These are phyloP conservation scores for Horisme vitalbata DNA, from an alignment of 2,888 invertebrate species.

Conservation along the genomic window DNA sequence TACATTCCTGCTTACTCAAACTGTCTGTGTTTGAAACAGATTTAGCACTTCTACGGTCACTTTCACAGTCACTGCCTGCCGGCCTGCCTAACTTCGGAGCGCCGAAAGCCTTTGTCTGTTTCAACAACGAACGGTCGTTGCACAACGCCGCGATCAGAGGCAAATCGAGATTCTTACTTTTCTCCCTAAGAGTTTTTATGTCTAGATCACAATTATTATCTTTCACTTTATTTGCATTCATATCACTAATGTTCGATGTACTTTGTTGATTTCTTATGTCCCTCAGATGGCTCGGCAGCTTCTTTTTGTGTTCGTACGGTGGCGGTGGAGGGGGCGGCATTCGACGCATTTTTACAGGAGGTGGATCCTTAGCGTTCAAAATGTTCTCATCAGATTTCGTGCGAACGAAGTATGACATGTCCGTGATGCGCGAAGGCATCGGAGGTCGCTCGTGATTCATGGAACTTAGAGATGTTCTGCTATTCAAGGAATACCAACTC, in stretches of 20 bases:
- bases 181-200: constrained; percentile 92
- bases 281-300: constrained; percentile 80
- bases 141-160: constrained; percentile 96
- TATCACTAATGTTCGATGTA: constrained; percentile 53
- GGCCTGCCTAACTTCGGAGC: constrained; percentile 85
- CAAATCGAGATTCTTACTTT: constrained; percentile 94
- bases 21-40: constrained; percentile 70
- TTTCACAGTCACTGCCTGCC: constrained; percentile 71
- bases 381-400: constrained; percentile 93
- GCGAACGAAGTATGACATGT: constrained; percentile 83
- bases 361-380: constrained; percentile 82
- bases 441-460: constrained; percentile 86
- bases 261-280: constrained; percentile 54
- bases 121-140: constrained; percentile 94
- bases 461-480: constrained; percentile 83
- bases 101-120: constrained; percentile 94
- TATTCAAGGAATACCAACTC: constrained; percentile 85
- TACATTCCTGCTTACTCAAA: constrained; percentile 72
- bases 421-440: constrained; percentile 81
- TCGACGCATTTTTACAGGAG: constrained; percentile 75
- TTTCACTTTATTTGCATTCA: constrained; percentile 60
- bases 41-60: constrained; percentile 71
- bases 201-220: constrained; percentile 84
- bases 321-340: constrained; percentile 82
- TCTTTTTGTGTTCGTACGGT: constrained; percentile 77